Base-by-base conservation (phyloP, 2,797 vertebrate genomes). In the Neomorphus geoffroyi region DNA sequence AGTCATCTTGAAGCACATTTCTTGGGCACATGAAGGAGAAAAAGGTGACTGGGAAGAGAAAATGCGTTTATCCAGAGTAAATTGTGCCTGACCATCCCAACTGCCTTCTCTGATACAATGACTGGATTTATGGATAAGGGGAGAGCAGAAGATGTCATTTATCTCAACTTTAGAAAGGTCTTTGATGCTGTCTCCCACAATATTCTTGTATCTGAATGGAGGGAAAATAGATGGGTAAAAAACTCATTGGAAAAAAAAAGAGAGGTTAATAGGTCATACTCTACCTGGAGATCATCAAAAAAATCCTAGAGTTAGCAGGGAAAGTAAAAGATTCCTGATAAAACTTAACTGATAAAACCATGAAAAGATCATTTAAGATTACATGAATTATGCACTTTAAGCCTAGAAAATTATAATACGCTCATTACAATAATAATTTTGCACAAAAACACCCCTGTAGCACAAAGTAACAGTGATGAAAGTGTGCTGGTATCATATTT, bases 371-470 rank as follows among this genome's bases (percentile, higher is more conserved):
- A 14, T 33, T 65, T 41, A 53, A 30, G 7, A 69, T 65, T 2
- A 74, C 37, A n/a, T 2, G 2, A 85, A 88, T 51, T 3, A 48
- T 13, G 13, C 58, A 70, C 37, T 74, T 86, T 71, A 78, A 77
- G 61, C 2, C 18, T 66, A 80, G 43, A 86, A 77, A 90, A 83
- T 2, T 0, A 51, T 64, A 57, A 61, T 8, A 10, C 0, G 0
- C 51, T 73, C 56, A 73, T 27, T 53, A 46, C 19, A 88, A 73
- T 18, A 57, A 9, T 41, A 11, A 28, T 17, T 17, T 13, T 7
- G 51, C 41, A 43, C 13, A 79, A 66, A 80, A 57, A 33, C 2
- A 3, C 30, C 70, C 27, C 51, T 35, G 5, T 28, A 73, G 18
- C 14, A 80, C 16, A 45, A 72, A 88, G 48, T 19, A 43, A 18